Evolutionary conservation across 2,888 invertebrate species (phyloP), one percentile per base, ranked within the genome.

Genomic region (Epirrita christyi): DNA sequence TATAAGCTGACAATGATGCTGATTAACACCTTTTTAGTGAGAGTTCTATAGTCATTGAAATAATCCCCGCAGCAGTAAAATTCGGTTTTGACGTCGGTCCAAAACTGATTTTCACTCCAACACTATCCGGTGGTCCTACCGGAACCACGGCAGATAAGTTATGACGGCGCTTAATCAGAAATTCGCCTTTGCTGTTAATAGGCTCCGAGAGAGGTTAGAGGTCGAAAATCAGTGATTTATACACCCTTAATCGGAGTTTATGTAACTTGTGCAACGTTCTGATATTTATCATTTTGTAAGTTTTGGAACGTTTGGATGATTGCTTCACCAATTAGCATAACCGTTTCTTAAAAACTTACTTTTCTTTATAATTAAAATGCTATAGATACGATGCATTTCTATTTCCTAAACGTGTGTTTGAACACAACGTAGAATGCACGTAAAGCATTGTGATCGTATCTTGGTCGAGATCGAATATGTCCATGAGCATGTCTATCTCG

Each of bases 101-200:
- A 15, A 55, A 13, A 40, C 10, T n/a, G 10, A 8, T 9, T 11
- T n/a, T 40, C 7, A 5, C 3, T 29, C 14, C 53, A 14, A 8
- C 54, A n/a, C 50, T 57, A 51, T 6, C 32, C 43, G 11, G 49
- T 37, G 37, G 50, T 46, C 46, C 50, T 44, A 42, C 79, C 74
- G 80, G 78, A 82, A 78, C 75, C 72, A 70, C 70, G 71, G 63
- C 72, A 74, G 78, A 81, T 82, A 81, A 85, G 75, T 85, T 83
- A 85, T 81, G 76, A 80, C 72, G 73, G 66, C 80, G 78, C 79
- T 84, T 85, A 79, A 83, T 85, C 83, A 83, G 75, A 80, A 82
- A 83, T 83, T 78, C 78, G 73, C 78, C 78, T 76, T 78, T 74
- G 72, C 78, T 76, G 78, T 78, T 83, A 83, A 81, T 80, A 79